Percentiles rank a stretch among this genome's conserved stretches.
phyloP scores from a whole-genome alignment of 2,113 vertebrate species.

The Acanthisitta chloris region DNA sequence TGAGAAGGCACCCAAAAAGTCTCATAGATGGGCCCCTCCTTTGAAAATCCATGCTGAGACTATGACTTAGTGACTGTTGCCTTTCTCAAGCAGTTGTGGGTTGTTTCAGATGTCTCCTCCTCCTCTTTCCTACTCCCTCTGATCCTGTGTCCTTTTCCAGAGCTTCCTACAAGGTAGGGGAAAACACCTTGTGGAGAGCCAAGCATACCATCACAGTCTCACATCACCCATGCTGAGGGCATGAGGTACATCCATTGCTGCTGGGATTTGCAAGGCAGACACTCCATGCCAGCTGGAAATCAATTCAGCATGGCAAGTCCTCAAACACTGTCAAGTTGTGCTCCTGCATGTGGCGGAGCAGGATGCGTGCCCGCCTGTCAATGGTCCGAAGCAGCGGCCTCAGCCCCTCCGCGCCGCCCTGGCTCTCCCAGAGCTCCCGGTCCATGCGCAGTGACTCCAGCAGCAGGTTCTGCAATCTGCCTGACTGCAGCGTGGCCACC shows the following conservation, averaged over 20 bases:
- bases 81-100: not conserved
- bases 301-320: not conserved
- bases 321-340: slow-evolving; percentile 66
- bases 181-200: not conserved
- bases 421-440: slow-evolving; percentile 84
- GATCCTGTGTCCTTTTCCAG: not conserved
- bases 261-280: not conserved
- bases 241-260: rapidly evolving
- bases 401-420: slow-evolving; percentile 74
- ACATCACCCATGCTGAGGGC: rapidly evolving
- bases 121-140: not conserved
- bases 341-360: slow-evolving; percentile 80
- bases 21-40: not conserved
- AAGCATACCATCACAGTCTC: not conserved
- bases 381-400: slow-evolving; percentile 71
- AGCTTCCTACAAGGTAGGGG: not conserved
- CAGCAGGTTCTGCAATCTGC: slow-evolving; percentile 82
- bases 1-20: not conserved
- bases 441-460: slow-evolving; percentile 81
- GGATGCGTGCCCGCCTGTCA: slow-evolving; percentile 72
- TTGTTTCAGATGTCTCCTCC: not conserved
- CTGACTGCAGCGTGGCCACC: slow-evolving; percentile 77
- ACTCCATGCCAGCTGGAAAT: rapidly evolving
- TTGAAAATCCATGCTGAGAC: not conserved
- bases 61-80: not conserved